Percentiles rank a stretch among this genome's conserved stretches.
These are phyloP conservation scores for Tapera naevia DNA, from an alignment of 2,797 vertebrate species.

Conservation along the genomic window DNA sequence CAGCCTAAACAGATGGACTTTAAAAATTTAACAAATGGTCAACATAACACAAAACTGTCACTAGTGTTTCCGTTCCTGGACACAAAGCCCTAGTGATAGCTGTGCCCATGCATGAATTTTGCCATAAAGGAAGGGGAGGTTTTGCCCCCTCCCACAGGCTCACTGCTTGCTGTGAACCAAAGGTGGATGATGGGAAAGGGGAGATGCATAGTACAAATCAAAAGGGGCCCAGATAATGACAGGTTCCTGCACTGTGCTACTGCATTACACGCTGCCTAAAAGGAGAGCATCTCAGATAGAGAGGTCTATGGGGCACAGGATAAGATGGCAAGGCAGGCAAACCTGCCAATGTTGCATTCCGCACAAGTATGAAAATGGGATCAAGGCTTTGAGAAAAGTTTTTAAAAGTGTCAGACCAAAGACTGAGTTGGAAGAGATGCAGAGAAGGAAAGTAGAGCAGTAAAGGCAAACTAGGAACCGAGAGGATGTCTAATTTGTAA, in stretches of 20 bases:
- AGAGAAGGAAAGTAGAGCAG: background rate
- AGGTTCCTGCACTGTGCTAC: fast-evolving
- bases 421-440: background rate
- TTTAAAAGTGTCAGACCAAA: background rate
- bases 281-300: background rate
- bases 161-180: background rate
- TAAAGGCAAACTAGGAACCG: background rate
- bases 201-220: background rate
- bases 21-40: conserved; percentile 21
- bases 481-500: conserved; percentile 5
- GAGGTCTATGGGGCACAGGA: background rate
- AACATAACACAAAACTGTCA: background rate
- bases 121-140: background rate
- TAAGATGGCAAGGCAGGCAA: background rate
- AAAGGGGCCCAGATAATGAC: background rate
- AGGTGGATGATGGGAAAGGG: background rate
- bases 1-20: conserved; percentile 25
- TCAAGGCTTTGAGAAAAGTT: background rate
- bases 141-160: background rate
- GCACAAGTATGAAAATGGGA: background rate
- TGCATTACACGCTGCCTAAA: fast-evolving
- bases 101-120: background rate
- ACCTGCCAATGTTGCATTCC: background rate
- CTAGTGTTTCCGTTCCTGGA: background rate
- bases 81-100: background rate